Evolutionary conservation across 2,888 invertebrate genomes (phyloP).

Genomic region (Invenusta paracnida): DNA sequence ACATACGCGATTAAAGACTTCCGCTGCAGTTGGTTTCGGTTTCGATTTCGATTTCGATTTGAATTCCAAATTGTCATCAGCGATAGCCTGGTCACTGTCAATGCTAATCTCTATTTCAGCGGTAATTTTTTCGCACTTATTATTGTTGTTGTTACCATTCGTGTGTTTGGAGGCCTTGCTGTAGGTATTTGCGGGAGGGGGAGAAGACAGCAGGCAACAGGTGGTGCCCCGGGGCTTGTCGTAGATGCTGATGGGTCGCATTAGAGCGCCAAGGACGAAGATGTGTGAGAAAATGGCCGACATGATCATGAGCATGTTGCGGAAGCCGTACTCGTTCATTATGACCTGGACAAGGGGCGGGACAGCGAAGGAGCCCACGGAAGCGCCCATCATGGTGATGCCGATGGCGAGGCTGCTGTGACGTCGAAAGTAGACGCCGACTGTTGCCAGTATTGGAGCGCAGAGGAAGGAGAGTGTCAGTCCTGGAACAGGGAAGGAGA

Average conservation of each 20-base stretch:
- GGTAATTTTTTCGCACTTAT: background rate
- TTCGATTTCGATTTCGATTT: background rate
- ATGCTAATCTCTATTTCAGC: background rate
- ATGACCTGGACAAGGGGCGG: constrained; percentile 51
- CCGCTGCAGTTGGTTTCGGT: background rate
- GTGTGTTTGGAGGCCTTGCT: no score
- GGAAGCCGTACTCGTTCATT: constrained; percentile 49
- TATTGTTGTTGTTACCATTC: no score
- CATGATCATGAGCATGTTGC: constrained; percentile 47
- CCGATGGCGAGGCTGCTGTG: constrained; percentile 51
- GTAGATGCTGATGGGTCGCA: constrained; percentile 50
- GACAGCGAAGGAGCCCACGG: constrained; percentile 52
- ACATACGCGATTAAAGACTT: background rate
- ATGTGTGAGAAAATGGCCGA: constrained; percentile 50
- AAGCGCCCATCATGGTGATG: constrained; percentile 51
- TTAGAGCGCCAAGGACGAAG: constrained; percentile 49
- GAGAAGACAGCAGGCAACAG: no score
- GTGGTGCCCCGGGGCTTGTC: background rate
- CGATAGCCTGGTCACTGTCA: background rate
- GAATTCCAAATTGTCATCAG: no score
- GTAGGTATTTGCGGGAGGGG: no score
- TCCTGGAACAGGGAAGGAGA: background rate
- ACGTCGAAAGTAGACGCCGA: constrained; percentile 52
- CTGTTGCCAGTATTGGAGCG: constrained; percentile 48
- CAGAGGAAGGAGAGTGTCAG: background rate